Conservation (phyloP, 2,113 vertebrate species). For the Thalassoma bifasciatum region DNA sequence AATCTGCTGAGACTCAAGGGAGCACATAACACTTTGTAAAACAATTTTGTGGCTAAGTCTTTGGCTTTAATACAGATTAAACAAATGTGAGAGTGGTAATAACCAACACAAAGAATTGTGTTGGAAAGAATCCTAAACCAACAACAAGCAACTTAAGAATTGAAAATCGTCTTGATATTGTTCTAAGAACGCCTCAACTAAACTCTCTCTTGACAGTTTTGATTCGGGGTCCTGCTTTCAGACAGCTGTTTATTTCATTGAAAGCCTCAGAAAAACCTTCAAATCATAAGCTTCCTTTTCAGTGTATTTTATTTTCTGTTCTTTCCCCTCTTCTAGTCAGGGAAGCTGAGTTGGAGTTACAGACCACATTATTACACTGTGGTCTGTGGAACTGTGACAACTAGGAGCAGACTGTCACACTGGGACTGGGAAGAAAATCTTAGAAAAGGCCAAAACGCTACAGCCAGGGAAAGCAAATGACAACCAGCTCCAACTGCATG, state of each 20-base stretch:
- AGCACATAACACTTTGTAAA: too few relatives aligned
- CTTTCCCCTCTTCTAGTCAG: background rate
- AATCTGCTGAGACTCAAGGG: too few relatives aligned
- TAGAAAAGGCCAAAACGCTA: background rate
- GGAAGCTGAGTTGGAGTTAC: slow-evolving; percentile 18
- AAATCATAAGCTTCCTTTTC: background rate
- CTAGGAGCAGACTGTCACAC: slow-evolving; percentile 34
- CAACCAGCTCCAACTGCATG: slow-evolving; percentile 1
- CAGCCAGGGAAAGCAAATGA: slow-evolving; percentile 11
- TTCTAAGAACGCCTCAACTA: too few relatives aligned
- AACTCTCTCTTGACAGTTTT: background rate
- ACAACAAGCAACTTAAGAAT: too few relatives aligned
- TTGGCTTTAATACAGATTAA: too few relatives aligned
- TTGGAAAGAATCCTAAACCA: too few relatives aligned
- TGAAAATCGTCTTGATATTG: too few relatives aligned
- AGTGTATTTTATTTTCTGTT: slow-evolving; percentile 1
- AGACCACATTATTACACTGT: slow-evolving; percentile 47
- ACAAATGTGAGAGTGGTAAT: too few relatives aligned
- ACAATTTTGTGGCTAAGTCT: too few relatives aligned
- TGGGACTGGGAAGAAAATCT: slow-evolving; percentile 16
- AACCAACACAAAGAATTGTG: too few relatives aligned
- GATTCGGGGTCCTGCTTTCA: background rate
- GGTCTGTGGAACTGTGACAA: slow-evolving; percentile 41
- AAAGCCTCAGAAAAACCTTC: background rate
- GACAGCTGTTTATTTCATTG: background rate